Percentiles rank a stretch among this genome's conserved stretches.
Conservation (phyloP, 2,797 vertebrate species). For the Sus cebifrons region DNA sequence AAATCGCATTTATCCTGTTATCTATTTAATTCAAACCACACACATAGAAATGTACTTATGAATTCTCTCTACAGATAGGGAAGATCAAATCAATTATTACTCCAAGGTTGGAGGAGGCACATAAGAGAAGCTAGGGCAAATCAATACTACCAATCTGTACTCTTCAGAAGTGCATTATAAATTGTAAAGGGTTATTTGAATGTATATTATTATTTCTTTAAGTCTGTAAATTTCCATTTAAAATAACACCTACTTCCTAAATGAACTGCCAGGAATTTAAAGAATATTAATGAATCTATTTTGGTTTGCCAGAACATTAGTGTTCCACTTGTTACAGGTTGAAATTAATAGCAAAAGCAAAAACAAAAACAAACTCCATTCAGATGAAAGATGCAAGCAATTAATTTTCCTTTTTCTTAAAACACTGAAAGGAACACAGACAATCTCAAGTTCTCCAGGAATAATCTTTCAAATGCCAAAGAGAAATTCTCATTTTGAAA, state of each 20-base stretch:
- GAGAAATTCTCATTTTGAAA: neutral
- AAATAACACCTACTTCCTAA: neutral
- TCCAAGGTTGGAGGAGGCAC: neutral
- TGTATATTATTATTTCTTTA: slow-evolving; percentile 17
- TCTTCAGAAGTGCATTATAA: neutral
- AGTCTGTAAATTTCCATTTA: slow-evolving; percentile 43
- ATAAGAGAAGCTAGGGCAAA: neutral
- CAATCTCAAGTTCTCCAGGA: neutral
- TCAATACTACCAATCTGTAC: neutral
- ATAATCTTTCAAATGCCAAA: slow-evolving; percentile 48
- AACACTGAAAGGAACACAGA: neutral
- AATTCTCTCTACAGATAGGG: neutral
- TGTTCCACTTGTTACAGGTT: neutral
- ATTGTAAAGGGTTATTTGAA: neutral
- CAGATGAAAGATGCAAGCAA: slow-evolving; percentile 11
- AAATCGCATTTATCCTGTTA: neutral
- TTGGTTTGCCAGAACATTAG: slow-evolving; percentile 14
- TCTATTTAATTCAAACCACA: slow-evolving; percentile 1
- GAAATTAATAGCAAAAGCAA: slow-evolving; percentile 1
- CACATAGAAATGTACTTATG: neutral
- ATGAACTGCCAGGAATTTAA: slow-evolving; percentile 48
- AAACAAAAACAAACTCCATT: neutral
- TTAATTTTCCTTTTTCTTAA: slow-evolving; percentile 22
- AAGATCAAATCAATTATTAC: neutral
- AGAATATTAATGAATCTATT: slow-evolving; percentile 49